A percentile compares a stretch with the other conserved stretches of the same genome.
Evolutionary conservation across 2,113 vertebrate species (phyloP).

Genomic region (Rhinolophus sinicus): DNA sequence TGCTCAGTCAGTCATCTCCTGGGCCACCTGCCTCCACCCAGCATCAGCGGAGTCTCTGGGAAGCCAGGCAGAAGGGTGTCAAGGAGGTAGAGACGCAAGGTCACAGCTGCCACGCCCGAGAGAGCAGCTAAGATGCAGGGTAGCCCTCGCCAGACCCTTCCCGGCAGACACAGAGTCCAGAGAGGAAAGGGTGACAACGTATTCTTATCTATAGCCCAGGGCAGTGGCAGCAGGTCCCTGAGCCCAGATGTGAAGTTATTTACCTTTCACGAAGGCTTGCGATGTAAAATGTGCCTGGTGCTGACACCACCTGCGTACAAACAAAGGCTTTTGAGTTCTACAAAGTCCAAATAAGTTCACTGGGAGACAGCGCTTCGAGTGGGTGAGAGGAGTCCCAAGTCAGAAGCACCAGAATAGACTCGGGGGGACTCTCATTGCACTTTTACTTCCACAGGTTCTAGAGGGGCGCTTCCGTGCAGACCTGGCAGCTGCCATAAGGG

Average conservation of each 20-base stretch:
- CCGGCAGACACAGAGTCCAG: not conserved
- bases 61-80: not conserved
- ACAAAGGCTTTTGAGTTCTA: not conserved
- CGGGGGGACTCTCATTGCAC: not conserved
- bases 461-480: constrained; percentile 48
- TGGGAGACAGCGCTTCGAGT: not conserved
- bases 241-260: not conserved
- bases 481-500: not conserved
- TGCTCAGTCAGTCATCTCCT: not conserved
- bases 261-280: not conserved
- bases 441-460: constrained; percentile 60
- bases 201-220: not conserved
- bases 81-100: not conserved
- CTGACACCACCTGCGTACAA: accelerated
- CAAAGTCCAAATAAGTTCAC: not conserved
- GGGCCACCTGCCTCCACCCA: not conserved
- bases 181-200: not conserved
- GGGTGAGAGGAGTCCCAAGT: not conserved
- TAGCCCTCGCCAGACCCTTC: not conserved
- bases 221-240: not conserved
- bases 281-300: accelerated
- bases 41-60: not conserved
- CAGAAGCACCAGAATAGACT: not conserved
- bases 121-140: not conserved
- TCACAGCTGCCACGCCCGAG: accelerated